Evolutionary conservation across 1,140 invertebrate genomes (phyloP).

Genomic region (Drosophila miranda): DNA sequence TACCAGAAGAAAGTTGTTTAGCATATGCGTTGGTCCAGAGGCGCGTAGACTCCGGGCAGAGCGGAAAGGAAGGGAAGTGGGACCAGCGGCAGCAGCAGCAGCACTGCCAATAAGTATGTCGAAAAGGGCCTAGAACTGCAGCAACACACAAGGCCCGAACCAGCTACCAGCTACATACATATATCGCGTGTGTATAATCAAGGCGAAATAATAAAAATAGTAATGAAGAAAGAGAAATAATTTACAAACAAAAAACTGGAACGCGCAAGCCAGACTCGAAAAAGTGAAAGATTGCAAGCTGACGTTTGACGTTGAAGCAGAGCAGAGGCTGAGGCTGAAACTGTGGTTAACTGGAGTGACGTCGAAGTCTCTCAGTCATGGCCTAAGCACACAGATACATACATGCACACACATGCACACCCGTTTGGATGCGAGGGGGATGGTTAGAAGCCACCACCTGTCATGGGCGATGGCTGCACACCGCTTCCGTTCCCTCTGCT

Average conservation of each 20-base stretch:
- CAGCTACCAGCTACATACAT: too few species aligned
- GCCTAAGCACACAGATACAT: constrained; percentile 26
- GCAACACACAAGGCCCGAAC: constrained; percentile 20
- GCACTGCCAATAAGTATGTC: constrained; percentile 42
- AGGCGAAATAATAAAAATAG: constrained; percentile 71
- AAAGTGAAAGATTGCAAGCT: constrained; percentile 79
- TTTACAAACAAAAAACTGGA: constrained; percentile 71
- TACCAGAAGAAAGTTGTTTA: constrained; percentile 77
- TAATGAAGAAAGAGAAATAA: constrained; percentile 58
- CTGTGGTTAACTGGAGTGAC: constrained; percentile 1
- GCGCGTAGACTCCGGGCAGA: neutral
- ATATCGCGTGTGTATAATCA: constrained; percentile 76
- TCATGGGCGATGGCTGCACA: constrained; percentile 46
- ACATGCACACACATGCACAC: neutral
- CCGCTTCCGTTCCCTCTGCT: constrained; percentile 10
- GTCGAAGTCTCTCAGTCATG: constrained; percentile 9
- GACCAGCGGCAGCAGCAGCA: neutral
- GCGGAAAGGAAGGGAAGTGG: neutral
- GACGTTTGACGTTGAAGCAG: constrained; percentile 33
- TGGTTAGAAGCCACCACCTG: constrained; percentile 40
- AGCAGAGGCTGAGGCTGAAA: constrained; percentile 17
- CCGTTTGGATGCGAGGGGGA: neutral
- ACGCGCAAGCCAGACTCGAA: constrained; percentile 54
- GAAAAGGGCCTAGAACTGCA: constrained; percentile 52
- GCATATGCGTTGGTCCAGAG: constrained; percentile 42